A percentile compares a stretch with the other conserved stretches of the same genome.
phyloP scores from a whole-genome alignment of 2,888 invertebrate species.

The Drosophila rubida region DNA sequence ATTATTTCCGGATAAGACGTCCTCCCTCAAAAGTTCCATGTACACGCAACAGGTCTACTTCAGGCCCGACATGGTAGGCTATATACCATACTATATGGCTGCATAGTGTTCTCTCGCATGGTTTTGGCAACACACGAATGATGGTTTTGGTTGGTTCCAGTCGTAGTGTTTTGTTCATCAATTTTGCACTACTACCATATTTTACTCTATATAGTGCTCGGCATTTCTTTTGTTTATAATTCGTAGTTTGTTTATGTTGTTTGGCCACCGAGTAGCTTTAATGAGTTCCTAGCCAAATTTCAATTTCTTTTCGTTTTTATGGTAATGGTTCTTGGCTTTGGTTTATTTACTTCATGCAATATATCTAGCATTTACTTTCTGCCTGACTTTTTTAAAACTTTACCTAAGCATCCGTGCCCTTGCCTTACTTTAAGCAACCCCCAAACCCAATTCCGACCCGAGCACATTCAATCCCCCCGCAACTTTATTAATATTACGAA shows the following conservation, averaged over 20 bases:
- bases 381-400: conserved; percentile 25
- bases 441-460: conserved; percentile 5
- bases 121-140: conserved; percentile 51
- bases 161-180: conserved; percentile 9
- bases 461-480: background rate
- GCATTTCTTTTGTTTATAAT: conserved; percentile 8
- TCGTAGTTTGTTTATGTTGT: conserved; percentile 12
- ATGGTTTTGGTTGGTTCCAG: conserved; percentile 42
- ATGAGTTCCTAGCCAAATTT: background rate
- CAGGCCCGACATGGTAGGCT: conserved; percentile 83
- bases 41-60: conserved; percentile 80
- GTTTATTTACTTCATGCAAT: conserved; percentile 11
- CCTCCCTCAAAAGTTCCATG: conserved; percentile 79
- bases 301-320: conserved; percentile 6
- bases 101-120: conserved; percentile 64
- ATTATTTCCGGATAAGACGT: conserved; percentile 79
- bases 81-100: conserved; percentile 32
- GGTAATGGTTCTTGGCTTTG: conserved; percentile 37
- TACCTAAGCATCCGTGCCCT: conserved; percentile 10
- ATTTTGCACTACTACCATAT: background rate
- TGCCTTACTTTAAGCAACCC: conserved; percentile 25
- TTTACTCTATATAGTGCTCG: background rate
- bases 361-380: conserved; percentile 5
- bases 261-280: background rate
- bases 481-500: conserved; percentile 33